Evolutionary conservation across 2,797 vertebrate species (phyloP).

Genomic region (Clangula hyemalis): DNA sequence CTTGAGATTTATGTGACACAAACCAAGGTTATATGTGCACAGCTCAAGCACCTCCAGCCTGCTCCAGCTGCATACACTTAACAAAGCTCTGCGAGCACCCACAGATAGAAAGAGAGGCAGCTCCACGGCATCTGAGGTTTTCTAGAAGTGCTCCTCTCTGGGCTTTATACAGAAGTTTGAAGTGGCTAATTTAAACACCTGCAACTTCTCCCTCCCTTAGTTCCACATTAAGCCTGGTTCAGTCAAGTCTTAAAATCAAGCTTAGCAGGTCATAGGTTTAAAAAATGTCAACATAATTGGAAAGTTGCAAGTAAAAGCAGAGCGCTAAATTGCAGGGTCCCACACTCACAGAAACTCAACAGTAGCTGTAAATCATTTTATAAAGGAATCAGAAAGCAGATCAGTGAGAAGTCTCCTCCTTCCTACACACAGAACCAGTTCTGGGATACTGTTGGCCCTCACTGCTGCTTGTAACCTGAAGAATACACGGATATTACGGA

Average conservation of each 20-base stretch:
- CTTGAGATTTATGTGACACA: neutral
- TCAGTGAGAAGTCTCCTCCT: neutral
- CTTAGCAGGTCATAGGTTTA: neutral
- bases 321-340: neutral
- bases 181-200: constrained; percentile 12
- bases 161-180: neutral
- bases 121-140: neutral
- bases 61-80: neutral
- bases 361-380: neutral
- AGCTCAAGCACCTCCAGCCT: neutral
- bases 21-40: neutral
- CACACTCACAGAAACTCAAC: neutral
- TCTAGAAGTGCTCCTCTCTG: neutral
- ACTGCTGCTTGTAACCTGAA: neutral
- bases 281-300: neutral
- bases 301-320: neutral
- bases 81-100: neutral
- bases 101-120: neutral
- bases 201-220: neutral
- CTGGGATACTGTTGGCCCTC: neutral
- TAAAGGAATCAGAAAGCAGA: neutral
- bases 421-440: neutral
- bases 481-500: neutral
- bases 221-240: neutral
- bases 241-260: neutral